Conservation (phyloP, 2,113 vertebrate species). For the Vulpes vulpes region DNA sequence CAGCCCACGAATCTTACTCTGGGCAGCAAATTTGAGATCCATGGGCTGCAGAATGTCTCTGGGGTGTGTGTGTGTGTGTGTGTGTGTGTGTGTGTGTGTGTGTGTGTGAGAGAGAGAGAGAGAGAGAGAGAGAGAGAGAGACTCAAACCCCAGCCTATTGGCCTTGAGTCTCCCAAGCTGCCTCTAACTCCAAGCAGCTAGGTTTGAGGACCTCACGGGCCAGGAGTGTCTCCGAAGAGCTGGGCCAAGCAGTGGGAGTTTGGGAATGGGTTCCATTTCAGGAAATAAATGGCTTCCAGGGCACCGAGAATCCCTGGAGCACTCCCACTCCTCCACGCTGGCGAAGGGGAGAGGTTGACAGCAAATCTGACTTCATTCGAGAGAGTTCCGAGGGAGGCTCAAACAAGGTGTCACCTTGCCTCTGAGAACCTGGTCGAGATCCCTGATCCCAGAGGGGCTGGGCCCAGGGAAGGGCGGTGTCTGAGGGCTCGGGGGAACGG, state of each 20-base stretch:
- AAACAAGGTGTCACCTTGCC: fast-evolving
- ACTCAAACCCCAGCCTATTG: background rate
- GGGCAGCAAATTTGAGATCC: background rate
- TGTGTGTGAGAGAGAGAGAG: too few species aligned
- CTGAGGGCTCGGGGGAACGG: background rate
- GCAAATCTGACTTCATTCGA: background rate
- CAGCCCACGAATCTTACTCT: background rate
- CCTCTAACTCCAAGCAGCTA: background rate
- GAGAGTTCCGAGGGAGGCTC: background rate
- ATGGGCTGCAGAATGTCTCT: background rate
- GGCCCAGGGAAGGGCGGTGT: fast-evolving
- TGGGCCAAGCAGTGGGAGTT: background rate
- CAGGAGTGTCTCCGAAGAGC: background rate
- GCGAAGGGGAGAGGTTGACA: background rate
- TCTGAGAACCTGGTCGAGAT: fast-evolving
- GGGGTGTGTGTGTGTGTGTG: background rate
- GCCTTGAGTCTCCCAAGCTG: background rate
- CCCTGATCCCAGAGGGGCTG: background rate
- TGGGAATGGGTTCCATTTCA: background rate
- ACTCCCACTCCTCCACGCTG: background rate
- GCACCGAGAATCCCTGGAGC: fast-evolving
- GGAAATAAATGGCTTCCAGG: background rate
- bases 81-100: background rate
- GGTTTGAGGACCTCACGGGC: background rate
- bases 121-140: too few species aligned